phyloP scores from a whole-genome alignment of 2,888 invertebrate species.

The Sarcophaga subvicina region DNA sequence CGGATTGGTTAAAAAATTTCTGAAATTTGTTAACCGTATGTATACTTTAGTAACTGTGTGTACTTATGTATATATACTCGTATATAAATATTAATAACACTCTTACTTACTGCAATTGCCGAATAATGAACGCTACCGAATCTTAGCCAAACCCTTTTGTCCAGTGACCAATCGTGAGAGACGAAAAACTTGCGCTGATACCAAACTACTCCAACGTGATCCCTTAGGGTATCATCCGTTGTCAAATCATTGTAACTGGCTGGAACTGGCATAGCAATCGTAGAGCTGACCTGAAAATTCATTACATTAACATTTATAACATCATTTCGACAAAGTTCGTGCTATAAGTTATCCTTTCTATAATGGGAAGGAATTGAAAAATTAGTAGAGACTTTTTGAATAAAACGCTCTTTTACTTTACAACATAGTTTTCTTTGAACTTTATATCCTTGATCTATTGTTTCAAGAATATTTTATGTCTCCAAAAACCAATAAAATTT shows the following conservation, averaged over 20 bases:
- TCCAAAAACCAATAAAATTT: no score
- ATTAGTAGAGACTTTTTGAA: no score
- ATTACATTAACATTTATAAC: neutral
- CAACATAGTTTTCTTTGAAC: no score
- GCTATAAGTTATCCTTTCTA: no score
- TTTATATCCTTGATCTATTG: no score
- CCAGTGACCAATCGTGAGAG: slow-evolving; percentile 87
- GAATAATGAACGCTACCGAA: slow-evolving; percentile 97
- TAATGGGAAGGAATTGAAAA: no score
- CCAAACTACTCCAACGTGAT: slow-evolving; percentile 98
- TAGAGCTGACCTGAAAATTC: slow-evolving; percentile 81
- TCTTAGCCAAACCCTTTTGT: slow-evolving; percentile 89
- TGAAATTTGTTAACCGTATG: no score
- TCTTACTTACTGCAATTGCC: slow-evolving; percentile 89
- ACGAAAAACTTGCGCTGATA: slow-evolving; percentile 93
- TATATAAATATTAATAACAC: neutral
- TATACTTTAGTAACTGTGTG: no score
- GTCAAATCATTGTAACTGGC: slow-evolving; percentile 97
- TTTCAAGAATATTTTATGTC: no score
- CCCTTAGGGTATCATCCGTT: slow-evolving; percentile 89
- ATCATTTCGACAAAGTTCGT: no score
- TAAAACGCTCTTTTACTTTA: no score
- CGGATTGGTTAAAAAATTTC: no score
- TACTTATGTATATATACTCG: neutral
- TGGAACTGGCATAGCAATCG: slow-evolving; percentile 96